Evolutionary conservation across 2,113 vertebrate genomes (phyloP).

Genomic region (Archocentrus centrarchus): DNA sequence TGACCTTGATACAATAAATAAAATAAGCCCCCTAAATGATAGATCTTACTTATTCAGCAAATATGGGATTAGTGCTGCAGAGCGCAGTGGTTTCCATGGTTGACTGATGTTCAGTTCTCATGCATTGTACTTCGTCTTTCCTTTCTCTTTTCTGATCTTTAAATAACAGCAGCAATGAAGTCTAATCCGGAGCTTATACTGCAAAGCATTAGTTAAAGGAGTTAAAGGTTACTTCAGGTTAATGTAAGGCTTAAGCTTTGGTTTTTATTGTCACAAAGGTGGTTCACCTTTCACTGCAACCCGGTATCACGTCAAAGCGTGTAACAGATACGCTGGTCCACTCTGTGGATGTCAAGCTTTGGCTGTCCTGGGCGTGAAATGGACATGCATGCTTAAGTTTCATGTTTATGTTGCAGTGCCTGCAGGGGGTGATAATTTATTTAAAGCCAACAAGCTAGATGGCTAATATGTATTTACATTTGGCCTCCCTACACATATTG

Average conservation of each 20-base stretch:
- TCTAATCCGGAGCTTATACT: conserved; percentile 10
- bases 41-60: conserved; percentile 44
- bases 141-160: conserved; percentile 26
- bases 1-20: background rate
- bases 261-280: background rate
- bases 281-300: background rate
- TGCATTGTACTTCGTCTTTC: conserved; percentile 22
- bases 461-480: too few species aligned
- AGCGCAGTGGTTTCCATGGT: conserved; percentile 23
- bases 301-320: too few species aligned
- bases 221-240: background rate
- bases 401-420: too few species aligned
- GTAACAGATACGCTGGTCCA: too few species aligned
- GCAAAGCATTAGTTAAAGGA: background rate
- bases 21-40: background rate
- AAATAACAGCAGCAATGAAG: conserved; percentile 38
- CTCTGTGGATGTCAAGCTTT: too few species aligned
- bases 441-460: too few species aligned
- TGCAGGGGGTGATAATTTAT: too few species aligned
- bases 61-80: conserved; percentile 42
- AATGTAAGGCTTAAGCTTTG: background rate
- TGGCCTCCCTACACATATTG: too few species aligned
- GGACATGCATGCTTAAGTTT: too few species aligned
- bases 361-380: too few species aligned
- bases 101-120: conserved; percentile 41